These are phyloP conservation scores for Anthopleura sola DNA, from an alignment of 64 coral and sea anemone genomes.

Conservation along the genomic window DNA sequence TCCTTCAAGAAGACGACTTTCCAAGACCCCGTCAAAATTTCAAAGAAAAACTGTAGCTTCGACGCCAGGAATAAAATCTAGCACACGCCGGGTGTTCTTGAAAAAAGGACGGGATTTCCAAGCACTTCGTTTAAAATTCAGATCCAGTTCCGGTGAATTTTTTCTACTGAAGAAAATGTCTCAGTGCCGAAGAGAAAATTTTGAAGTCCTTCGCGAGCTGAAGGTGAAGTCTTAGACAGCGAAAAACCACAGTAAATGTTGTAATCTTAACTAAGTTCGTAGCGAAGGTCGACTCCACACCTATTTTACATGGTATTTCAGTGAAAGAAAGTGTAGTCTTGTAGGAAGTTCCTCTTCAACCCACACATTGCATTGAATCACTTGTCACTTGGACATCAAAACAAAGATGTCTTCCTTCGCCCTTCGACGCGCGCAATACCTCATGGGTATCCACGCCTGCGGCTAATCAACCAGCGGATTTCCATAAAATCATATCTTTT, in stretches of 20 bases:
- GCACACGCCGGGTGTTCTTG: background rate
- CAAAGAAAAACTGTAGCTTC: background rate
- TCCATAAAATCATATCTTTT: background rate
- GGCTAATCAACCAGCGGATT: conserved; percentile 11
- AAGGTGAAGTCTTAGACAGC: background rate
- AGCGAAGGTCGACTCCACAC: background rate
- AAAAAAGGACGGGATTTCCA: background rate
- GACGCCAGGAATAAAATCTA: background rate
- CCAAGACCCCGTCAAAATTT: background rate
- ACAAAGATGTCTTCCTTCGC: background rate
- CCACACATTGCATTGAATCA: conserved; percentile 1
- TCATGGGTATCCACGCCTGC: background rate
- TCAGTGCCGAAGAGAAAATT: background rate
- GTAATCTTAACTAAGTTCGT: background rate
- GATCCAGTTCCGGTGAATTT: background rate
- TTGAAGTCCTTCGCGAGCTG: background rate
- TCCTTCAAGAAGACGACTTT: background rate
- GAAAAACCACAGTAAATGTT: background rate
- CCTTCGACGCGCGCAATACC: background rate
- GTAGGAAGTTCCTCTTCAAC: conserved; percentile 5
- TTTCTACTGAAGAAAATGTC: background rate
- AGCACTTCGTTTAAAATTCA: background rate
- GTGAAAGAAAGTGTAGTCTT: background rate
- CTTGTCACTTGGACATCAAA: conserved; percentile 14
- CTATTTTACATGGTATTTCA: conserved; percentile 11